phyloP scores from a whole-genome alignment of 2,888 invertebrate genomes.

The Chymomyza amoena region DNA sequence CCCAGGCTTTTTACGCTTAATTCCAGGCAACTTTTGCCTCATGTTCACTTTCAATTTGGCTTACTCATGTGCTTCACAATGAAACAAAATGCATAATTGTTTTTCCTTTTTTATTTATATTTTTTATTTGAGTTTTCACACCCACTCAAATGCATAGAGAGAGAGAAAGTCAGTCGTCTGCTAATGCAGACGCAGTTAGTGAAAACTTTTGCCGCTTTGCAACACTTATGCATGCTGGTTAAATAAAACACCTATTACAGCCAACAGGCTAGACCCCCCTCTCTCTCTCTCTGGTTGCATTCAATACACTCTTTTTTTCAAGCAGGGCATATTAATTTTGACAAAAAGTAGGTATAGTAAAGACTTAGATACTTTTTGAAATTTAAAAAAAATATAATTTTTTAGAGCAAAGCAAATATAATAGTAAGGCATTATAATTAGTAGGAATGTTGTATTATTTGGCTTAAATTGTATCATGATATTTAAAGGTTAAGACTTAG shows the following conservation, averaged over 20 bases:
- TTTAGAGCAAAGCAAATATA: too few relatives aligned
- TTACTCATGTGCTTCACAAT: constrained; percentile 46
- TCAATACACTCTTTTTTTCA: not conserved
- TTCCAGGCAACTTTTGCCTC: constrained; percentile 33
- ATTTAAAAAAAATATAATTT: too few relatives aligned
- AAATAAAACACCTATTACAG: constrained; percentile 49
- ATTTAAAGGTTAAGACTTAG: too few relatives aligned
- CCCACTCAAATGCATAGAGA: not conserved
- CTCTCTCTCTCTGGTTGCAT: not conserved
- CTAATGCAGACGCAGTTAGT: constrained; percentile 32
- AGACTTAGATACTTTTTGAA: too few relatives aligned
- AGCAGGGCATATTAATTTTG: too few relatives aligned
- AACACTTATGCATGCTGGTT: constrained; percentile 55
- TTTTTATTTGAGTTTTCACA: not conserved
- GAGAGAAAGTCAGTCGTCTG: not conserved
- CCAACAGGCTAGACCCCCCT: too few relatives aligned
- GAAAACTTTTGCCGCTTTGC: constrained; percentile 58
- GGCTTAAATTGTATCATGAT: too few relatives aligned
- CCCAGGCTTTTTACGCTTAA: too few relatives aligned
- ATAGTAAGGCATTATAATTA: too few relatives aligned
- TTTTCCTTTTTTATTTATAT: constrained; percentile 32
- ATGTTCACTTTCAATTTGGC: constrained; percentile 61
- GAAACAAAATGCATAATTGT: constrained; percentile 40
- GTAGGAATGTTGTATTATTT: too few relatives aligned
- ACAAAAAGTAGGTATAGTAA: too few relatives aligned